Evolutionary conservation across 2,113 vertebrate genomes (phyloP), one percentile per base, ranked within the genome.

Genomic region (Galbula dea): DNA sequence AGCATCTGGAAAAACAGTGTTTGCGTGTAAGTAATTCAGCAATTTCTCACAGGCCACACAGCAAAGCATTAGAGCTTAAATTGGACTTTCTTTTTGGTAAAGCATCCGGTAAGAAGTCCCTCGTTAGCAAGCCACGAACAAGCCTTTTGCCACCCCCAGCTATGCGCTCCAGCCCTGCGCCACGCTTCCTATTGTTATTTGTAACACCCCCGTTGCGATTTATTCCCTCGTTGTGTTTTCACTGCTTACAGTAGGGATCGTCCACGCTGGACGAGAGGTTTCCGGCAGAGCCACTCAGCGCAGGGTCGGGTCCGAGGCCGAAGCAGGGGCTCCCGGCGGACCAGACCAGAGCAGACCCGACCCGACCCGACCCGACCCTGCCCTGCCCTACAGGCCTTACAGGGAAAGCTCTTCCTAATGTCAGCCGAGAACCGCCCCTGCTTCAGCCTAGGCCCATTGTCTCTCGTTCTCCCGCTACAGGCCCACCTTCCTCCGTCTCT

Each of bases 51-150:
- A 9, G 6, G 23, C 26, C 13, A 0, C 0, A 23, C 58, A 8
- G 36, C 77, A 37, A 11, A 46, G 32, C 22, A 5, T 2, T 7
- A 4, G 17, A 17, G 13, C 4, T 27, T 4, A 3, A 7, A 9
- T 6, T 1, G 30, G 26, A 11, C n/a, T 2, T 2, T 9, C 1
- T 4, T 26, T 39, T 34, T 1, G 46, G 10, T 2, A 41, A 22
- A 39, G 51, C 39, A 24, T 12, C 34, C 29, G 12, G 21, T 41
- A 13, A 16, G 17, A 19, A 48, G 43, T 7, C 36, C 43, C 37
- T 30, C 24, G 3, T 32, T 24, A 2, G 30, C 22, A 3, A 4
- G 23, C 8, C n/a, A 14, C 34, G 29, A 62, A 39, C 43, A 13
- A 45, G 20, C n/a, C 49, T 20, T 19, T 4, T 11, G 68, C 32